These are phyloP conservation scores for Falcunculus frontatus DNA, from an alignment of 2,113 vertebrate genomes.

Conservation along the genomic window DNA sequence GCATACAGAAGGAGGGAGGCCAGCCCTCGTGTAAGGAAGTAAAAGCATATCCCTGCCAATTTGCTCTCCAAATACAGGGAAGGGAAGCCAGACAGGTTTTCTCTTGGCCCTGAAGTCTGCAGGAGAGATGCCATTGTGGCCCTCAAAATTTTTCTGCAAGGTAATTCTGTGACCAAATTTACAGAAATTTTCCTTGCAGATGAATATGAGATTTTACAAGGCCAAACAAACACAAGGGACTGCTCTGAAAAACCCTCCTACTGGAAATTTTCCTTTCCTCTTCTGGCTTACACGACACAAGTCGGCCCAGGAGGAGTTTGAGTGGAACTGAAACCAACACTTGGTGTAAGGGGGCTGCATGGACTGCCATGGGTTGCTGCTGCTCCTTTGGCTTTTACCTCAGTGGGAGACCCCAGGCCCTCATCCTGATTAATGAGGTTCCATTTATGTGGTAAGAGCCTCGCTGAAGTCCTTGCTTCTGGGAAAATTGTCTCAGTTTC, in stretches of 20 bases:
- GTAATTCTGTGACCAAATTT: background rate
- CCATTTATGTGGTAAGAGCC: background rate
- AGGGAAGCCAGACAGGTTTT: background rate
- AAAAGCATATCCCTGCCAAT: background rate
- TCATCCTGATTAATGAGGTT: background rate
- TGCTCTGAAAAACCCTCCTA: background rate
- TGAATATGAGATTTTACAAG: background rate
- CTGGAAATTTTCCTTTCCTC: background rate
- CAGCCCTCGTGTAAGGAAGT: background rate
- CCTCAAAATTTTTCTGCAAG: background rate
- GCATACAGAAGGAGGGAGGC: background rate
- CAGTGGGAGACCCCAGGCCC: fast-evolving
- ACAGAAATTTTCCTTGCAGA: background rate
- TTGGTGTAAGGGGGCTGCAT: background rate
- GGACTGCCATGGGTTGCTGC: background rate
- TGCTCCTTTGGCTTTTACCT: background rate
- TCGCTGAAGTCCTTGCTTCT: background rate
- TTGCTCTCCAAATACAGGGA: background rate
- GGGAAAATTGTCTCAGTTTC: background rate
- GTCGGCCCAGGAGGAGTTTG: background rate
- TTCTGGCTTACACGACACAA: background rate
- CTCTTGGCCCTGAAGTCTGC: background rate
- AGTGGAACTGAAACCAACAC: background rate
- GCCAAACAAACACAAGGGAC: background rate
- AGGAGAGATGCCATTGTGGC: background rate